Percentiles rank a stretch among this genome's conserved stretches.
These are phyloP conservation scores for Meles meles DNA, from an alignment of 2,113 vertebrate genomes.

Conservation along the genomic window DNA sequence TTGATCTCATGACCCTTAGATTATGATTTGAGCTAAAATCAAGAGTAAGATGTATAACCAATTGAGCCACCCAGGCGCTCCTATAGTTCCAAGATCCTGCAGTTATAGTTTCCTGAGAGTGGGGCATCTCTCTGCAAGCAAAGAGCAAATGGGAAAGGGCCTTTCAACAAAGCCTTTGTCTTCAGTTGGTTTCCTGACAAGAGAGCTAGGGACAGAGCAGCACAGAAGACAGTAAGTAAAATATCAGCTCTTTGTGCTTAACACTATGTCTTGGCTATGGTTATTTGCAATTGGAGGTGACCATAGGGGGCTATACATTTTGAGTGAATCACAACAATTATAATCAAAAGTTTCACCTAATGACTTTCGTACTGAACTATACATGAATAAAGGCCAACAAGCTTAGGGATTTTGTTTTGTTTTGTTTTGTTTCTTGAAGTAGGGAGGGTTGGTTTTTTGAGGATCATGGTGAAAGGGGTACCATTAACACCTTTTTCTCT, in stretches of 20 bases:
- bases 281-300: background rate
- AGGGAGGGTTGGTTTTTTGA: background rate
- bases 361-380: background rate
- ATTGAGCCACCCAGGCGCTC: background rate
- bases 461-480: background rate
- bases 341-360: background rate
- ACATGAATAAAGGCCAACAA: background rate
- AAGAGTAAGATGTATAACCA: background rate
- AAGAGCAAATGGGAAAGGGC: background rate
- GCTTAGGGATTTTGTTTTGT: background rate
- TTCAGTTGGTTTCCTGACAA: background rate
- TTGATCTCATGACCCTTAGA: background rate
- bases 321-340: background rate
- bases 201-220: background rate
- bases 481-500: background rate
- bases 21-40: background rate
- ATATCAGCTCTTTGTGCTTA: background rate
- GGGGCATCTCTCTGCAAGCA: background rate
- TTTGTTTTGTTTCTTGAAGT: background rate
- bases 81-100: background rate
- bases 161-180: background rate
- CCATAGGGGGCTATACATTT: background rate
- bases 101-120: background rate
- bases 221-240: background rate
- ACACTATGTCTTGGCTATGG: background rate